These are phyloP conservation scores for Crotophaga sulcirostris DNA, from an alignment of 2,113 vertebrate genomes.

Conservation along the genomic window DNA sequence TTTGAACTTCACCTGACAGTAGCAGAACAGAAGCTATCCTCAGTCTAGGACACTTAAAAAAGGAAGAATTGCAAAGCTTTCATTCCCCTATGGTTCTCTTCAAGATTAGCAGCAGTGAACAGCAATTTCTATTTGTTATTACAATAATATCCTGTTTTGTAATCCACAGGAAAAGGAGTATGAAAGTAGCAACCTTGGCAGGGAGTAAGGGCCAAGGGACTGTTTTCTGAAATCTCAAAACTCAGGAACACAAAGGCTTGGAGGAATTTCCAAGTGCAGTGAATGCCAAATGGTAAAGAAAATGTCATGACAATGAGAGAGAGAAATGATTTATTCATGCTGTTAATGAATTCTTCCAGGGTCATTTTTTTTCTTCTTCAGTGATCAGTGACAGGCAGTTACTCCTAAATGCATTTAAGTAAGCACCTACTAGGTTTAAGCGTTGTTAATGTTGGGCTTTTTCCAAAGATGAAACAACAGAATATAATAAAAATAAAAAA, in stretches of 20 bases:
- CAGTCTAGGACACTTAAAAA: background rate
- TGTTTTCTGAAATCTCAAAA: constrained; percentile 42
- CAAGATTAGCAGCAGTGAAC: constrained; percentile 23
- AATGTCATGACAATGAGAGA: constrained; percentile 30
- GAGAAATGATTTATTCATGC: constrained; percentile 7
- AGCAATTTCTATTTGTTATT: constrained; percentile 58
- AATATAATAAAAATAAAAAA: background rate
- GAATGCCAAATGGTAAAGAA: constrained; percentile 46
- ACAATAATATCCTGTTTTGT: constrained; percentile 68
- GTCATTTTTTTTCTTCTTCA: background rate
- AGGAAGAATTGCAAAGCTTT: background rate
- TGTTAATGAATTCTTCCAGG: background rate
- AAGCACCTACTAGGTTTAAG: background rate
- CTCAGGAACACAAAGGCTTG: constrained; percentile 41
- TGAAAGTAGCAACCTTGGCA: constrained; percentile 60
- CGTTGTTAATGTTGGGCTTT: background rate
- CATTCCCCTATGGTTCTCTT: constrained; percentile 2
- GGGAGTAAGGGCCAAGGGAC: background rate
- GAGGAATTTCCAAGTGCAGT: constrained; percentile 27
- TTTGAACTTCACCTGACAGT: constrained; percentile 36
- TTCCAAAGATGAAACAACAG: background rate
- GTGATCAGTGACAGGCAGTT: background rate
- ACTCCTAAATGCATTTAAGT: background rate
- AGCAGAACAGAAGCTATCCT: background rate
- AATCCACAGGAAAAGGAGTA: constrained; percentile 68